Percentiles rank a stretch among this genome's conserved stretches.
These are phyloP conservation scores for Rapana venosa DNA, from an alignment of 2,888 invertebrate genomes.

Conservation along the genomic window DNA sequence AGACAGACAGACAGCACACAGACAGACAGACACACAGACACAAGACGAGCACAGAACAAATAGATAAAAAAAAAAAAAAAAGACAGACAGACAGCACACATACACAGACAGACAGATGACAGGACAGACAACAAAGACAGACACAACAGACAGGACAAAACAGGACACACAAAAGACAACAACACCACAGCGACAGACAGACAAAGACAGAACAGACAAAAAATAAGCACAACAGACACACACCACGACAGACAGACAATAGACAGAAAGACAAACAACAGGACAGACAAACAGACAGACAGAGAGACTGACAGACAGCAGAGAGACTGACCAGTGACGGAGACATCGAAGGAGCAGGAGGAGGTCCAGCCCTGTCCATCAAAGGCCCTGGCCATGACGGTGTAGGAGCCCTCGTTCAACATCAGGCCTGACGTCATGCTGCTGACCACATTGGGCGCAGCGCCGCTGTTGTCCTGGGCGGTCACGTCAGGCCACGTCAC, in stretches of 20 bases:
- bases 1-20: too few species aligned
- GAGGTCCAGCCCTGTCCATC: slow-evolving; percentile 54
- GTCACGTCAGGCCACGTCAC: slow-evolving; percentile 57
- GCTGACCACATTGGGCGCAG: slow-evolving; percentile 54
- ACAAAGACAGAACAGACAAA: too few species aligned
- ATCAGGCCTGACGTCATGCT: slow-evolving; percentile 59
- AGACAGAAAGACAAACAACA: too few species aligned
- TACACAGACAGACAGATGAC: too few species aligned
- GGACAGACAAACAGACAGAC: neutral
- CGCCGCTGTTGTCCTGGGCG: slow-evolving; percentile 62
- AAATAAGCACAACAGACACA: neutral
- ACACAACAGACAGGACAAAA: neutral
- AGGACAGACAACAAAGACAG: neutral
- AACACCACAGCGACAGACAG: too few species aligned
- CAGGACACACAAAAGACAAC: too few species aligned
- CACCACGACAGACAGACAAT: neutral
- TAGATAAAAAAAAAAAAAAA: too few species aligned
- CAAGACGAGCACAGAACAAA: too few species aligned
- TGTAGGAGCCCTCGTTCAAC: slow-evolving; percentile 57
- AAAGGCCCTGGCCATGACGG: slow-evolving; percentile 60
- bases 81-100: too few species aligned
- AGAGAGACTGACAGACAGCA: neutral
- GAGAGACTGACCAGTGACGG: slow-evolving; percentile 55
- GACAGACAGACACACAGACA: too few species aligned
- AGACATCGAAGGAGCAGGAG: slow-evolving; percentile 59